Percentiles rank a stretch among this genome's conserved stretches.
Conservation (phyloP, 2,797 vertebrate species). For the Pseudochirops corinnae region DNA sequence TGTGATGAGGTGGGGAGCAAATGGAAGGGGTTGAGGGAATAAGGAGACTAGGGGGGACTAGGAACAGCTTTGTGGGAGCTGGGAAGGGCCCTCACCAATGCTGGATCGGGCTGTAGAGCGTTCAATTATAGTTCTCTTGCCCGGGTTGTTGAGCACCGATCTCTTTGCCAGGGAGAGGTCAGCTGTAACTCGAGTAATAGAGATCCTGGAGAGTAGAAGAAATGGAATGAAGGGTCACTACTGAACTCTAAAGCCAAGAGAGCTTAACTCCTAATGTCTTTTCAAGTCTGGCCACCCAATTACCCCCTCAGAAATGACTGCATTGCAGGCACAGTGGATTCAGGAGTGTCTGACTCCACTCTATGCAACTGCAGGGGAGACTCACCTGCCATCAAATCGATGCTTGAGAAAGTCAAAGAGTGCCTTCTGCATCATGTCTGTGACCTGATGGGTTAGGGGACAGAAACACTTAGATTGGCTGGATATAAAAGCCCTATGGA, state of each 20-base stretch:
- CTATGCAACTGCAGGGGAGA: neutral
- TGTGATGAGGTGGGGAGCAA: neutral
- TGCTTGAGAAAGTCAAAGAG: conserved; percentile 98
- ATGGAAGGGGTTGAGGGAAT: neutral
- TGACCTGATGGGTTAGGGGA: conserved; percentile 87
- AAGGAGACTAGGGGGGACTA: too few relatives aligned
- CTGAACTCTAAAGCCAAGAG: conserved; percentile 1
- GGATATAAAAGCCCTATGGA: neutral
- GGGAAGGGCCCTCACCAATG: conserved; percentile 88
- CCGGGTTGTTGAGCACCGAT: conserved; percentile 94
- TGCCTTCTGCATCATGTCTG: conserved; percentile 99
- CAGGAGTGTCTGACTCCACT: neutral
- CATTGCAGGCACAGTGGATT: neutral
- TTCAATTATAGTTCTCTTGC: conserved; percentile 96
- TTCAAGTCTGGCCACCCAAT: neutral
- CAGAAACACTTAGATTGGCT: conserved; percentile 27
- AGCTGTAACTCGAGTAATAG: conserved; percentile 96
- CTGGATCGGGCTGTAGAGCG: conserved; percentile 96
- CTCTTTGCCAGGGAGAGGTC: conserved; percentile 97
- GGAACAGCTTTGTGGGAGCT: neutral
- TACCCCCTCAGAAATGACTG: conserved; percentile 10
- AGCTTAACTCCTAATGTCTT: conserved; percentile 5
- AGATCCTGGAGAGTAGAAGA: conserved; percentile 87
- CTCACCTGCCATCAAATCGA: conserved; percentile 97
- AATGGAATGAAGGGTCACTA: neutral